Evolutionary conservation across 64 coral and sea anemone genomes (phyloP).

Genomic region (Montipora cactus): DNA sequence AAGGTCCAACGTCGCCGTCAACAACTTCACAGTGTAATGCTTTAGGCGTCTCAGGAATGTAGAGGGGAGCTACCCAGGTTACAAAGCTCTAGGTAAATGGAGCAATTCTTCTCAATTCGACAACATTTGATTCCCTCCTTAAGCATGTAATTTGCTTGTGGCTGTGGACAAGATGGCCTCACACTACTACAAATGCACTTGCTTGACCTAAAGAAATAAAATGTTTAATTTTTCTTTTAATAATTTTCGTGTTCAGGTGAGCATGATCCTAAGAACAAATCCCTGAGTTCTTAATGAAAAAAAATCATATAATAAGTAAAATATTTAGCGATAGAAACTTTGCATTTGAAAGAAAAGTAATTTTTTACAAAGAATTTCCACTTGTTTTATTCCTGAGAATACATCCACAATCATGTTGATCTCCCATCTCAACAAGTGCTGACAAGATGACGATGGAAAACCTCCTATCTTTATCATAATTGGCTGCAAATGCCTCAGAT

Average conservation of each 20-base stretch:
- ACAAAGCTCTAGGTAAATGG: conserved; percentile 44
- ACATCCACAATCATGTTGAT: conserved; percentile 44
- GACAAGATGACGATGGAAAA: conserved; percentile 6
- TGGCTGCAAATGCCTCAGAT: neutral
- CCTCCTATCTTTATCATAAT: neutral
- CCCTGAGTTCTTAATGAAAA: no score
- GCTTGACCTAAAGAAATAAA: neutral
- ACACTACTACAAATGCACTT: conserved; percentile 16
- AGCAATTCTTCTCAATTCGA: conserved; percentile 20
- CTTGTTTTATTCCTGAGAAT: neutral
- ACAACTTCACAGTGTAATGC: conserved; percentile 44
- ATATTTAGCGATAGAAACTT: no score
- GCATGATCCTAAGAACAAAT: no score
- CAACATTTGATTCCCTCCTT: conserved; percentile 12
- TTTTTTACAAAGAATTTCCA: neutral
- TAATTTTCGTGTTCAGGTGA: no score
- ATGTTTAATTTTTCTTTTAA: neutral
- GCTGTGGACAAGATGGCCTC: neutral
- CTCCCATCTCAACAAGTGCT: conserved; percentile 51
- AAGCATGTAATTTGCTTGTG: neutral
- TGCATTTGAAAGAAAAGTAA: no score
- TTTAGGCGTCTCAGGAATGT: neutral
- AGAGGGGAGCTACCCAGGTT: conserved; percentile 85
- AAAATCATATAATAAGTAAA: no score
- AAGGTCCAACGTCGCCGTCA: conserved; percentile 57